Evolutionary conservation across 2,888 invertebrate genomes (phyloP).

Genomic region (Cynaeus angustus): DNA sequence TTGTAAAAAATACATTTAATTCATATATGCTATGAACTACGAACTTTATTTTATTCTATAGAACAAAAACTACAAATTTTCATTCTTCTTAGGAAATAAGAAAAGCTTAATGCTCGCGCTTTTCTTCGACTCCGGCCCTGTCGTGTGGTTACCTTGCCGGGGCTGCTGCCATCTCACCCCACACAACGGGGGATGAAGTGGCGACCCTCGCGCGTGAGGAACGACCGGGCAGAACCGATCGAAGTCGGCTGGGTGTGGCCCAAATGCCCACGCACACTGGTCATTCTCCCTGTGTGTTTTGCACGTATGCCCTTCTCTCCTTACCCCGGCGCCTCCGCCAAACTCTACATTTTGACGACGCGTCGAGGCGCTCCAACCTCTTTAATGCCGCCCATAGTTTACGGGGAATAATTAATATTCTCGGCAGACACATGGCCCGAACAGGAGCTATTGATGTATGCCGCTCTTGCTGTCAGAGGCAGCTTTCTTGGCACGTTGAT

Average conservation of each 20-base stretch:
- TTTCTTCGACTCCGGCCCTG: conserved; percentile 23
- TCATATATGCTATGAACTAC: too few species aligned
- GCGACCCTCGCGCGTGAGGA: conserved; percentile 70
- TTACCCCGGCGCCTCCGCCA: conserved; percentile 47
- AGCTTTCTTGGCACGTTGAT: conserved; percentile 54
- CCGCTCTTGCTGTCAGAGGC: conserved; percentile 56
- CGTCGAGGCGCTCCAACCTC: conserved; percentile 33
- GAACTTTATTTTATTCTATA: too few species aligned
- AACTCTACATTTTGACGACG: conserved; percentile 7
- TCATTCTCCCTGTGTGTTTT: conserved; percentile 56
- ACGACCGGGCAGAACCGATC: conserved; percentile 72
- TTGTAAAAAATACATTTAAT: too few species aligned
- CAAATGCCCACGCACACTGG: conserved; percentile 69
- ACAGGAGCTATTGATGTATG: conserved; percentile 61
- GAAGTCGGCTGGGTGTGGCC: conserved; percentile 70
- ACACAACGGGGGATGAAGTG: conserved; percentile 60
- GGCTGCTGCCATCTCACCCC: conserved; percentile 61
- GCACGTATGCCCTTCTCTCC: conserved; percentile 26
- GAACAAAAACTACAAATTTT: too few species aligned
- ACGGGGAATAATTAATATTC: conserved; percentile 61
- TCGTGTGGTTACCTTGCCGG: conserved; percentile 44
- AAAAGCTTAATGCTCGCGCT: too few species aligned
- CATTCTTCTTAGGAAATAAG: too few species aligned
- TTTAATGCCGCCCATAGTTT: conserved; percentile 54
- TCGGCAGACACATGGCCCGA: conserved; percentile 57